Base-by-base conservation (phyloP, 2,888 invertebrate species). In the Drosophila anceps region DNA sequence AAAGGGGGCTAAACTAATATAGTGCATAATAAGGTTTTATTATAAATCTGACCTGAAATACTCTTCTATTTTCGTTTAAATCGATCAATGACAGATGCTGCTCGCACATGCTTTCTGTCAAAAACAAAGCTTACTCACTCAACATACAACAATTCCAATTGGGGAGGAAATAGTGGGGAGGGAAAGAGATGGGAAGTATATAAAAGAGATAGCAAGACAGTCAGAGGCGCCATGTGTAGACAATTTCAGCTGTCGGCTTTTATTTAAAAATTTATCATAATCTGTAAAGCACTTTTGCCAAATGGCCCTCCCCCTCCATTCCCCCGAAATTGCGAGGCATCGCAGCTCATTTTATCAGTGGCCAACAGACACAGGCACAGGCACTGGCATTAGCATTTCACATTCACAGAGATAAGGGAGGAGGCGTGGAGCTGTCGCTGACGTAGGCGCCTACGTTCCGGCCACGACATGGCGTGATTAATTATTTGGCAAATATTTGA, bases 401-500 rank as follows among this genome's bases (percentile, higher is more conserved):
- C 54, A 27, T 20, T 33, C 57, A 51, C 43, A 41, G 6, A 24
- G 13, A 15, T 12, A n/a, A n/a, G n/a, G 37, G 33, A 31, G 20
- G 8, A 33, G 43, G 41, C 12, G 43, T 39, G 13, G n/a, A 13
- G 37, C 51, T 55, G 60, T 39, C 46, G 66, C 60, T 68, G 76
- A 73, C 73, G 80, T 69, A 58, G 76, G 63, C 76, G 50, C 55
- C 63, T 35, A 29, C 57, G 48, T 35, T 67, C 39, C 27, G 57
- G 46, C 68, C 54, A 53, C 53, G 86, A 77, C 77, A 69, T 83
- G 86, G 81, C 86, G 81, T 84, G 88, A 84, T 84, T 88, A 84
- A 88, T 84, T 88, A 88, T 86, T 86, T 78, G 66, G 79, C 84
- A 84, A 84, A 84, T 84, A 88, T 88, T 84, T 88, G 79, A 70